Percentiles rank a stretch among this genome's conserved stretches.
Conservation (phyloP, 23 tunicate species). For the Oikopleura vanhoeffeni region DNA sequence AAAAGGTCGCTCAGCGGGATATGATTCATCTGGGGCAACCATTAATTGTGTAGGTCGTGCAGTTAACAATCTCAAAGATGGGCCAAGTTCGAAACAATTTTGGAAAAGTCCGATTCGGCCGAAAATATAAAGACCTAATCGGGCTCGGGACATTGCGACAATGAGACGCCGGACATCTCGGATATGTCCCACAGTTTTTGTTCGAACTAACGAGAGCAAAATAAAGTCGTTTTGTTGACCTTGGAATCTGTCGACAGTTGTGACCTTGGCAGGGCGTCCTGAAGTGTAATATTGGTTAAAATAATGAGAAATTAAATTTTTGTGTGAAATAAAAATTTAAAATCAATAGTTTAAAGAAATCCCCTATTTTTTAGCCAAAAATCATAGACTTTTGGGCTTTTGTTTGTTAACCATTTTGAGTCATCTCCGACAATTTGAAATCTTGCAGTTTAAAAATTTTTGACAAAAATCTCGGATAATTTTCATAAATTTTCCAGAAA, state of each 20-base stretch:
- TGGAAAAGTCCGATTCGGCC: conserved; percentile 61
- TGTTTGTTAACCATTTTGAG: no score
- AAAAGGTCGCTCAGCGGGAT: conserved; percentile 8
- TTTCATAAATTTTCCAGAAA: no score
- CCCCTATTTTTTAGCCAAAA: no score
- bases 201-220: conserved; percentile 76
- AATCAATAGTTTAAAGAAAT: no score
- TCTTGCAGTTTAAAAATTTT: no score
- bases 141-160: conserved; percentile 96
- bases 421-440: no score
- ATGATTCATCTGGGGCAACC: conserved; percentile 41
- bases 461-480: no score
- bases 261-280: conserved; percentile 63
- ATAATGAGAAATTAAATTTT: no score
- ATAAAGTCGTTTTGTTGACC: conserved; percentile 99
- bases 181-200: conserved; percentile 75
- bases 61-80: conserved; percentile 47
- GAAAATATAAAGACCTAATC: conserved; percentile 73
- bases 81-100: conserved; percentile 76
- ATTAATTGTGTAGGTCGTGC: conserved; percentile 37
- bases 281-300: no score
- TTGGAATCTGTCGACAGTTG: conserved; percentile 94
- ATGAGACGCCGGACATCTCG: conserved; percentile 85
- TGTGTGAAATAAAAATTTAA: no score
- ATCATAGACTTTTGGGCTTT: no score